Conservation (phyloP, 2,888 invertebrate genomes). For the Troides helena region DNA sequence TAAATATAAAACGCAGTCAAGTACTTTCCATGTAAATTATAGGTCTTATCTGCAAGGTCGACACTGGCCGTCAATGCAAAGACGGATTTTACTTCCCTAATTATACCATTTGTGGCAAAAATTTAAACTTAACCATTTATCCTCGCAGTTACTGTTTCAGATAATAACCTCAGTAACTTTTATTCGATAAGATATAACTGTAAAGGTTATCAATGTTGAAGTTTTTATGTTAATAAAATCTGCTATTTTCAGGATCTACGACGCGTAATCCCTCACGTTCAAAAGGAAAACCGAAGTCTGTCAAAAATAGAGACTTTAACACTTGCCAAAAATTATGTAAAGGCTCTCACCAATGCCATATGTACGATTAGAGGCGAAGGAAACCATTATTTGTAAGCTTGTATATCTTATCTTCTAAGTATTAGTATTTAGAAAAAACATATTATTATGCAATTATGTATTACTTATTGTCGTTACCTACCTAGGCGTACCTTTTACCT, state of each 20-base stretch:
- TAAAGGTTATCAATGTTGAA: not conserved
- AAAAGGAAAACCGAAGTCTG: slow-evolving; percentile 89
- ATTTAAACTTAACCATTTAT: not conserved
- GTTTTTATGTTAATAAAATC: not conserved
- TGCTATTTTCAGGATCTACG: slow-evolving; percentile 82
- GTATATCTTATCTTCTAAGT: not conserved
- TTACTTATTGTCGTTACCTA: no score
- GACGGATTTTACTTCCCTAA: not conserved
- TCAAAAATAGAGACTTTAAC: slow-evolving; percentile 94
- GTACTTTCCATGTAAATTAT: no score
- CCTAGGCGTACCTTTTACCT: no score
- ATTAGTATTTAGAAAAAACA: not conserved
- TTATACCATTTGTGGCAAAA: not conserved
- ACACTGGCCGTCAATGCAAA: not conserved
- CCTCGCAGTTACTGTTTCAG: not conserved
- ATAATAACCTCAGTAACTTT: not conserved
- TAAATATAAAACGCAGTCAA: no score
- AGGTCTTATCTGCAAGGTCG: no score
- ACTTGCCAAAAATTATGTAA: slow-evolving; percentile 93
- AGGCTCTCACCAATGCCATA: slow-evolving; percentile 92
- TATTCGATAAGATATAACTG: not conserved
- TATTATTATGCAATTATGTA: not conserved
- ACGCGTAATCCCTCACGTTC: slow-evolving; percentile 92
- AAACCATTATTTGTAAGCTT: slow-evolving; percentile 68
- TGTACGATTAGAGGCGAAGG: slow-evolving; percentile 88